These are phyloP conservation scores for Drosophila novamexicana DNA, from an alignment of 1,140 invertebrate species.

Conservation along the genomic window DNA sequence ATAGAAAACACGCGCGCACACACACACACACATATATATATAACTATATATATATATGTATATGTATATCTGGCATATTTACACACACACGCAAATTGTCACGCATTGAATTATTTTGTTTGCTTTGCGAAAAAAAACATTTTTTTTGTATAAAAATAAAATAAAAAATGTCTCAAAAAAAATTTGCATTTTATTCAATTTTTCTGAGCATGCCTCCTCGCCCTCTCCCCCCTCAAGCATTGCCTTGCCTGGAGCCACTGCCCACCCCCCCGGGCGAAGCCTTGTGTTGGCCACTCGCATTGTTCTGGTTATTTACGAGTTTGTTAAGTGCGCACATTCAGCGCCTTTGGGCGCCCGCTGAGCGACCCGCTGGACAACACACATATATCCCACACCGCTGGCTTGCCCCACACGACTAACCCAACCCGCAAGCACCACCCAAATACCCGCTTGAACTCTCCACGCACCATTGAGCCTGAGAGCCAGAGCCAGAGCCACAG, in stretches of 20 bases:
- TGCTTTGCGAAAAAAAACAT: conserved; percentile 40
- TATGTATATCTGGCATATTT: background rate
- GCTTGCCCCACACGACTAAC: background rate
- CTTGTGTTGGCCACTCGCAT: conserved; percentile 51
- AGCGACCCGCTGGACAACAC: conserved; percentile 16
- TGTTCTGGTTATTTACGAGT: conserved; percentile 79
- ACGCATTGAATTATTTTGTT: conserved; percentile 79
- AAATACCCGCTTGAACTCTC: conserved; percentile 6
- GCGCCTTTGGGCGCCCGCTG: conserved; percentile 21
- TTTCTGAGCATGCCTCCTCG: conserved; percentile 31
- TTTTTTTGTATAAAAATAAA: no score
- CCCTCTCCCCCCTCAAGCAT: background rate
- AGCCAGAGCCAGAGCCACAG: conserved; percentile 9
- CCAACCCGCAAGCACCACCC: background rate
- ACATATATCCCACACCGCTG: background rate
- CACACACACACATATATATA: conserved; percentile 1
- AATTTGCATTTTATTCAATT: conserved; percentile 80
- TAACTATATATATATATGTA: conserved; percentile 17
- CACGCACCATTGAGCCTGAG: conserved; percentile 50
- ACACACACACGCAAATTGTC: conserved; percentile 60
- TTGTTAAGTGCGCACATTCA: conserved; percentile 69
- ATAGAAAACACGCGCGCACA: conserved; percentile 48
- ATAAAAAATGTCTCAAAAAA: conserved; percentile 44
- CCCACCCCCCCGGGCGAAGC: no score
- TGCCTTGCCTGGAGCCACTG: no score